phyloP scores from a whole-genome alignment of 2,797 vertebrate genomes.

The Rhinoraja longicauda region DNA sequence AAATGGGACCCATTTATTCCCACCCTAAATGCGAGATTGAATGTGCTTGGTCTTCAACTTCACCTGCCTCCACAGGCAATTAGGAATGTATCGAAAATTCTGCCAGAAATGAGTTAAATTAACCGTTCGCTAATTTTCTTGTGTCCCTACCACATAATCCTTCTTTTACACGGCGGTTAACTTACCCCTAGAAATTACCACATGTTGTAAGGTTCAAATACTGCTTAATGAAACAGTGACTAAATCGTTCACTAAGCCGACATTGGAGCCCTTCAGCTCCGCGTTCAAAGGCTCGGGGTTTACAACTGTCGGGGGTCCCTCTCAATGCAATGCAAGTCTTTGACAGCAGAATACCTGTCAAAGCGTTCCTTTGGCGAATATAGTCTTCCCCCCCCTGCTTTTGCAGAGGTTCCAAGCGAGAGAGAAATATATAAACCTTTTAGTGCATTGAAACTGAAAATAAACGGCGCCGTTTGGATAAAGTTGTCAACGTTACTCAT shows the following conservation, averaged over 20 bases:
- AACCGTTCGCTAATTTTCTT: constrained; percentile 94
- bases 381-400: constrained; percentile 48
- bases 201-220: constrained; percentile 98
- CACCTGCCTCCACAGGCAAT: constrained; percentile 99
- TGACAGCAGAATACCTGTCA: constrained; percentile 70
- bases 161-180: constrained; percentile 59
- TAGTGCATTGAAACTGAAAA: constrained; percentile 11
- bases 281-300: constrained; percentile 71
- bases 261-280: constrained; percentile 68
- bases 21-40: constrained; percentile 79
- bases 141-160: constrained; percentile 88
- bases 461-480: not conserved
- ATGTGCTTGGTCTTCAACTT: constrained; percentile 78
- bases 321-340: constrained; percentile 59
- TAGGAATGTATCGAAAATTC: constrained; percentile 98
- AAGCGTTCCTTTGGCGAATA: constrained; percentile 62
- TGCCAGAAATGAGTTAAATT: constrained; percentile 98
- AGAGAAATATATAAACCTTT: constrained; percentile 22
- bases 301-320: constrained; percentile 60
- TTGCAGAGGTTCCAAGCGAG: constrained; percentile 17
- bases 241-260: constrained; percentile 75
- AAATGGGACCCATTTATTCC: constrained; percentile 87
- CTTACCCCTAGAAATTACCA: constrained; percentile 85
- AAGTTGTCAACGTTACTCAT: not conserved
- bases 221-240: constrained; percentile 95